Conservation (phyloP, 2,888 invertebrate genomes). For the Habroteleia sp. region DNA sequence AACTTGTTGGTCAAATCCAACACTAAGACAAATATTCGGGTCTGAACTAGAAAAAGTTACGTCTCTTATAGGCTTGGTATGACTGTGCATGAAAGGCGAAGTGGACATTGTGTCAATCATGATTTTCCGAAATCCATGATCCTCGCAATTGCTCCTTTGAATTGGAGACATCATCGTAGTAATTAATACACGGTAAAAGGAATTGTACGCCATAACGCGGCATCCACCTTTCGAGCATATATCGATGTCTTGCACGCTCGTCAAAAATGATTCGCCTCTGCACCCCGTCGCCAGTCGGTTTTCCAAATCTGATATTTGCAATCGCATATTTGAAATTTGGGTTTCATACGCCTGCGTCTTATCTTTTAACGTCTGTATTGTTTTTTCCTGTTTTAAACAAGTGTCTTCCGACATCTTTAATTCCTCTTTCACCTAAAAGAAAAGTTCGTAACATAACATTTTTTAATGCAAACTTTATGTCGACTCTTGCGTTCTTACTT, state of each 20-base stretch:
- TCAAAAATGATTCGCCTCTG: slow-evolving; percentile 84
- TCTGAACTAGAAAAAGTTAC: slow-evolving; percentile 87
- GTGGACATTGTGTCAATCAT: slow-evolving; percentile 85
- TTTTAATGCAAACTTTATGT: too few species aligned
- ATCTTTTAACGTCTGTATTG: slow-evolving; percentile 84
- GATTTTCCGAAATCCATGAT: slow-evolving; percentile 90
- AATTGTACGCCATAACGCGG: slow-evolving; percentile 89
- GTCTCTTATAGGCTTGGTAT: slow-evolving; percentile 89
- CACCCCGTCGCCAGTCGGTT: slow-evolving; percentile 45
- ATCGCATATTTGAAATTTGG: slow-evolving; percentile 76
- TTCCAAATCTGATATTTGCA: slow-evolving; percentile 72
- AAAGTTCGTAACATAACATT: too few species aligned
- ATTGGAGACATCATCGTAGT: slow-evolving; percentile 89
- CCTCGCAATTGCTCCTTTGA: slow-evolving; percentile 86
- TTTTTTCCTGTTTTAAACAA: slow-evolving; percentile 76
- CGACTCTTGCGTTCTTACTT: too few species aligned
- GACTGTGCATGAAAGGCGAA: slow-evolving; percentile 87
- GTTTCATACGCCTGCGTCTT: slow-evolving; percentile 82
- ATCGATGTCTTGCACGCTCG: slow-evolving; percentile 83
- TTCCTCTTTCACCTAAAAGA: slow-evolving; percentile 80
- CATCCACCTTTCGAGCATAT: slow-evolving; percentile 88
- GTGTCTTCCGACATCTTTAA: slow-evolving; percentile 49
- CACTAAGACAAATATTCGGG: slow-evolving; percentile 87
- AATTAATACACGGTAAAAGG: slow-evolving; percentile 85
- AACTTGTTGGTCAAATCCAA: slow-evolving; percentile 89